Conservation (phyloP, 2,888 invertebrate genomes). For the Eubasilissa splendida region DNA sequence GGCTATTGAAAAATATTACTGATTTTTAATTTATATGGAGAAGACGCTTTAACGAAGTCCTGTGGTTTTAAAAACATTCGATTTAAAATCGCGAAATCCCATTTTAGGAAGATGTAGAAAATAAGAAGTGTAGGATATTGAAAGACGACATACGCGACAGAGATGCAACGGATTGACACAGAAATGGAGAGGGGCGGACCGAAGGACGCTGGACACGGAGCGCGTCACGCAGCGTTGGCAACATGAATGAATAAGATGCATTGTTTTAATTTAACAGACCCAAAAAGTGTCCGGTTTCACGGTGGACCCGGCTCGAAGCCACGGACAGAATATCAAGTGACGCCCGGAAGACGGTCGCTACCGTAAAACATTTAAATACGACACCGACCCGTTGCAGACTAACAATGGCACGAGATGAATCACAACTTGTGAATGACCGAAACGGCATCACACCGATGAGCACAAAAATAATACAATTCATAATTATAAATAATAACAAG, state of each 20-base stretch:
- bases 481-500: too few relatives aligned
- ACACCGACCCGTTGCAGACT: neutral
- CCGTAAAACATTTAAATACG: neutral
- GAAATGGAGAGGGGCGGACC: neutral
- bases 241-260: constrained; percentile 10
- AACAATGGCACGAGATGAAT: neutral
- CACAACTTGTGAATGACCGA: neutral
- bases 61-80: too few relatives aligned
- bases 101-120: too few relatives aligned
- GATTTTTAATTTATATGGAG: too few relatives aligned
- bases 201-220: neutral
- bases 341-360: constrained; percentile 21
- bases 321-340: constrained; percentile 8
- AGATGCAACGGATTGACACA: too few relatives aligned
- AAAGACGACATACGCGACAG: too few relatives aligned
- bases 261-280: constrained; percentile 17
- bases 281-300: constrained; percentile 1
- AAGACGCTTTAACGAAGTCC: too few relatives aligned
- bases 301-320: neutral
- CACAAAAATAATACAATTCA: too few relatives aligned
- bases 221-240: constrained; percentile 19
- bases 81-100: too few relatives aligned
- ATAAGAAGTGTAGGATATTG: too few relatives aligned
- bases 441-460: neutral
- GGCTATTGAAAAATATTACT: too few relatives aligned